Evolutionary conservation across 1,140 invertebrate genomes (phyloP), one percentile per base, ranked within the genome.

Genomic region (Pararge aegeria): DNA sequence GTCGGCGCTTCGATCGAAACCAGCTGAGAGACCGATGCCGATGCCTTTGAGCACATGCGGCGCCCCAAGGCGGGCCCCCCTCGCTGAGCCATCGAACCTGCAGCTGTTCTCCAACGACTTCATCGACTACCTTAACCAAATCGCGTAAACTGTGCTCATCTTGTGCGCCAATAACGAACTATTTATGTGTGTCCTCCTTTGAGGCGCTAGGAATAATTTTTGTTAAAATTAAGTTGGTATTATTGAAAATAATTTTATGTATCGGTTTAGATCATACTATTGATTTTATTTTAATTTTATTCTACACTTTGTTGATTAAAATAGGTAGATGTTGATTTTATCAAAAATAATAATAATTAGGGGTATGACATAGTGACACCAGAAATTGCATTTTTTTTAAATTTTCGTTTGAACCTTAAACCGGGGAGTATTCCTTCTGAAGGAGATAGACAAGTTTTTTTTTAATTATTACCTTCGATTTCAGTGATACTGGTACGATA

Each of bases 61-160:
- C n/a, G 65, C 59, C 15, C 73, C 74, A 5, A 77, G 76, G 50
- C 79, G 74, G 49, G 49, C 50, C 3, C 77, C 63, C 5, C 46
- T 67, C 64, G 64, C 68, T 27, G 80, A 83, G 16, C 73, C 82
- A 46, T 77, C 91, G 5, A 88, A 90, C 63, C 87, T 92, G 72
- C 92, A 92, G 72, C 86, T 93, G 50, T 92, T 93, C 71, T 92
- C 92, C 44, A 92, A 92, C 73, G 90, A 92, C 67, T 91, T 92
- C 78, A 90, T 91, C 58, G 87, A 91, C 74, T 92, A 92, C 80
- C 79, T 92, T 57, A 92, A 92, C 75, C 91, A 92, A 78, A 92
- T 92, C 78, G 91, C 91, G 62, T 92, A 90, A 84, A 52, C 46
- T 38, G 55, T 46, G 60, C 52, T 65, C 58, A 65, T 53, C 49